Evolutionary conservation across 2,888 invertebrate genomes (phyloP), one percentile per base, ranked within the genome.

Genomic region (Lochmaea crataegi): DNA sequence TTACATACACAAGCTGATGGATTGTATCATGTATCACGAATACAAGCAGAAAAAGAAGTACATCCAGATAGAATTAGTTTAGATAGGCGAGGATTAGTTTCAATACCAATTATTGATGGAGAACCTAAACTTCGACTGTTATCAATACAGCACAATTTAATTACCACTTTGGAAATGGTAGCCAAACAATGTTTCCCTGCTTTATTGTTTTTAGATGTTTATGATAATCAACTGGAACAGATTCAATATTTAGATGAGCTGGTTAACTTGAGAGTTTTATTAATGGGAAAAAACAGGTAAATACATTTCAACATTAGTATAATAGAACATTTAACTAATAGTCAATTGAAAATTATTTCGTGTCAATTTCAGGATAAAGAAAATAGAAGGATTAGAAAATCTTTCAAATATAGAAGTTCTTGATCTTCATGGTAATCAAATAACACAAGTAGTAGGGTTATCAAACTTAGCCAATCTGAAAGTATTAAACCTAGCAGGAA

Each of bases 341-440:
- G n/a, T n/a, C n/a, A n/a, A n/a, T n/a, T n/a, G n/a, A n/a, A 22
- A 14, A 14, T 45, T 89, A 89, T 16, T 53, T 18, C 9, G 16
- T 18, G 14, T 6, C 14, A 48, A 14, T 48, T 48, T 65, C 87
- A 94, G 95, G 86, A 92, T 96, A 73, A 93, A 91, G 82, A 90
- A 91, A 83, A 93, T 96, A 75, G 95, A 95, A 86, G 94, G 94
- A 1, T 87, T 96, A 71, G 90, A 92, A 75, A 89, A 89, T 75
- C 87, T 95, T 66, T 85, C 89, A 42, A 94, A 96, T 80, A 86
- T 98, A 76, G 96, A 97, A 87, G 96, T 97, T 11, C 87, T 98
- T 75, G 98, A 98, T 88, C 89, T 98, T 77, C 97, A 97, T 86
- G 97, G 97, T 42, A 98, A 98, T 87, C 93, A 95, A 87, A 94